Evolutionary conservation across 2,113 vertebrate genomes (phyloP).

Genomic region (Phalacrocorax brasilianus): DNA sequence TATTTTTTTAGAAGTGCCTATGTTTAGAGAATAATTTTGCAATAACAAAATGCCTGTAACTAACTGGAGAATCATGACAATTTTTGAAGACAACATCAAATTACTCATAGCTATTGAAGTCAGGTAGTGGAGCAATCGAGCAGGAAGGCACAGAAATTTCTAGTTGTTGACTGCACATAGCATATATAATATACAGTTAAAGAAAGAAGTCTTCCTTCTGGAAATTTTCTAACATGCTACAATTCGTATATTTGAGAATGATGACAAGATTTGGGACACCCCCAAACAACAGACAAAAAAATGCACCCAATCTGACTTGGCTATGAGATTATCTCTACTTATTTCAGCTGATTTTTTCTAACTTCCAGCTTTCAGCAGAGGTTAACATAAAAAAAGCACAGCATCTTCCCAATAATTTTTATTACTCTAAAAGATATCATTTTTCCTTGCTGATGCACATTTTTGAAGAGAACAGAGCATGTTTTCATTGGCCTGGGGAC

Average conservation of each 20-base stretch:
- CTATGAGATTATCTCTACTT: background rate
- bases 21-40: slow-evolving; percentile 25
- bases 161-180: background rate
- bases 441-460: background rate
- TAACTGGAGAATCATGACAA: background rate
- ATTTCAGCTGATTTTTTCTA: background rate
- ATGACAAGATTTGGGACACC: background rate
- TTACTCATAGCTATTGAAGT: background rate
- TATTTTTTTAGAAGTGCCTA: background rate
- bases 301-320: background rate
- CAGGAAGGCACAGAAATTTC: background rate
- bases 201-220: background rate
- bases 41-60: slow-evolving; percentile 1
- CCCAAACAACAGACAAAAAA: background rate
- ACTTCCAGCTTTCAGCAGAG: background rate
- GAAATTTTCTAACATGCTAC: background rate
- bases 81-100: background rate
- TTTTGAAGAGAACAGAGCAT: background rate
- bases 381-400: background rate
- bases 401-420: background rate
- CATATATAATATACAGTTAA: background rate
- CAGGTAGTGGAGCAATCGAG: background rate
- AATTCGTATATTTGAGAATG: background rate
- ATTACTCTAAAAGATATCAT: background rate
- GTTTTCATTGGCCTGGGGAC: background rate